A percentile compares a stretch with the other conserved stretches of the same genome.
Conservation (phyloP, 1,140 invertebrate species). For the Aphelenchoides fujianensis region DNA sequence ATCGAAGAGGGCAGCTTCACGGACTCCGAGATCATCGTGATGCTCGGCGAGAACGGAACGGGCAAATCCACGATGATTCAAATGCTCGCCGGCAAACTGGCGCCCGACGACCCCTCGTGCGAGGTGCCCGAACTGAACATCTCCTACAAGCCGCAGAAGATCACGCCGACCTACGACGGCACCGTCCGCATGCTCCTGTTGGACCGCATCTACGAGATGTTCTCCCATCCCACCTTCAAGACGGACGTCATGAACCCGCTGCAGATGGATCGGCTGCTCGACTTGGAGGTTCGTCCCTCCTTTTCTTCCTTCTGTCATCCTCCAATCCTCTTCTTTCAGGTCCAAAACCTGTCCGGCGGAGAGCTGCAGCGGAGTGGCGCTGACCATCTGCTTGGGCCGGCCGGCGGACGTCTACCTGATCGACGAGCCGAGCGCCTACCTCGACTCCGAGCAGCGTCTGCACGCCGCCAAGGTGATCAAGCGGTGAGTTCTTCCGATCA, state of each 20-base stretch:
- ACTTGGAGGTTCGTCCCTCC: constrained; percentile 75
- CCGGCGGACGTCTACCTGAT: constrained; percentile 98
- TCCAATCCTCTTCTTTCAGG: constrained; percentile 61
- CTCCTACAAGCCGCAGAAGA: constrained; percentile 99
- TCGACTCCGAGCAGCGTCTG: constrained; percentile 99
- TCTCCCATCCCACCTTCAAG: constrained; percentile 78
- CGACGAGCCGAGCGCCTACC: constrained; percentile 97
- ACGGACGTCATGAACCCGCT: constrained; percentile 99
- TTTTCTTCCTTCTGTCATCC: not conserved
- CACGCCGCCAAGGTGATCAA: constrained; percentile 99
- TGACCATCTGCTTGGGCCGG: constrained; percentile 92
- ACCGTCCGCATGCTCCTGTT: constrained; percentile 70
- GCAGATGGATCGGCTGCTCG: constrained; percentile 94
- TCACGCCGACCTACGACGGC: constrained; percentile 93
- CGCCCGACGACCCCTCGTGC: constrained; percentile 80
- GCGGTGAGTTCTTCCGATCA: constrained; percentile 68
- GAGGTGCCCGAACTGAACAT: constrained; percentile 88
- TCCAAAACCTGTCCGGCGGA: constrained; percentile 97
- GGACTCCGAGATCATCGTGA: constrained; percentile 97
- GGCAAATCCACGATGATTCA: constrained; percentile 97
- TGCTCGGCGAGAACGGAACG: constrained; percentile 97
- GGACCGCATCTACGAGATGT: constrained; percentile 42
- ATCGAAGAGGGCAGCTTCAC: constrained; percentile 90
- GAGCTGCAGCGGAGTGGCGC: constrained; percentile 94
- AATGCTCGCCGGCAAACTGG: constrained; percentile 90